Evolutionary conservation across 2,797 vertebrate genomes (phyloP).

Genomic region (Chaenodraco wilsoni): DNA sequence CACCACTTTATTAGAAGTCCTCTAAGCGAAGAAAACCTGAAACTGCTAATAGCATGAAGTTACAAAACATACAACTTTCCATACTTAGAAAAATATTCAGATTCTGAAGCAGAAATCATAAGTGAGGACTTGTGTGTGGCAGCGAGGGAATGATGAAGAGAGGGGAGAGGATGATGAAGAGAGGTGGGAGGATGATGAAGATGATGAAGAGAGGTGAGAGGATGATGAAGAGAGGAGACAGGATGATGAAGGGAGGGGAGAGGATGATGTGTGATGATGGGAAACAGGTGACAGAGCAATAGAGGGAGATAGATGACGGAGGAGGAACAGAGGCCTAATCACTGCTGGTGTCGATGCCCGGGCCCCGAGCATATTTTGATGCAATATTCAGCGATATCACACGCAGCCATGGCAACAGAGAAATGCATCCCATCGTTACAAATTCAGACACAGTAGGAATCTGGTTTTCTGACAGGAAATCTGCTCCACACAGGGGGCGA

Average conservation of each 20-base stretch:
- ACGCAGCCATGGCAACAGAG: conserved; percentile 8
- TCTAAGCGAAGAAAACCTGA: too few relatives aligned
- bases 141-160: conserved; percentile 36
- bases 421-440: conserved; percentile 9
- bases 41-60: too few relatives aligned
- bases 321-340: conserved; percentile 19
- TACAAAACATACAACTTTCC: too few relatives aligned
- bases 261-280: conserved; percentile 68
- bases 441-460: conserved; percentile 9
- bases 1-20: too few relatives aligned
- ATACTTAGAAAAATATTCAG: too few relatives aligned
- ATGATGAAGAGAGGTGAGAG: conserved; percentile 51
- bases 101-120: too few relatives aligned
- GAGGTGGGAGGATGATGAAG: conserved; percentile 65
- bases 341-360: not conserved
- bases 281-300: conserved; percentile 49
- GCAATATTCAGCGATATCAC: conserved; percentile 42
- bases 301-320: conserved; percentile 35
- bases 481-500: not conserved
- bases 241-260: too few relatives aligned
- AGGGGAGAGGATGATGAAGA: conserved; percentile 46
- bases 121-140: too few relatives aligned
- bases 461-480: not conserved
- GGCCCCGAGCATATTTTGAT: conserved; percentile 12
- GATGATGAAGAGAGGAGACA: conserved; percentile 56